Conservation (phyloP, 2,888 invertebrate genomes). For the Ellobium chinense region DNA sequence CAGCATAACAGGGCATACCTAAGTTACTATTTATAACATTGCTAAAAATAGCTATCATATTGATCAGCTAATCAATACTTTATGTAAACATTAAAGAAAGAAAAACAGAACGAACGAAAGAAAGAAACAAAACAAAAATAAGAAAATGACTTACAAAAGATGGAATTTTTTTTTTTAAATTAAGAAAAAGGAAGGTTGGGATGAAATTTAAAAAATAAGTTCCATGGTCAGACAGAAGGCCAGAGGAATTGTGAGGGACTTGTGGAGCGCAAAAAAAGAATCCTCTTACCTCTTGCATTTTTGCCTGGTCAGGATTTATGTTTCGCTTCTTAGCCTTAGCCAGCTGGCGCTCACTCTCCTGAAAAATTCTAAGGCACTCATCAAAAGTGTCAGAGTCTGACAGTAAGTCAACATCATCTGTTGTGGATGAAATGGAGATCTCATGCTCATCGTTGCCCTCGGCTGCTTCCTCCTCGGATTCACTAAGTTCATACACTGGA, state of each 20-base stretch:
- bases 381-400: slow-evolving; percentile 84
- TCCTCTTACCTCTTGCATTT: slow-evolving; percentile 28
- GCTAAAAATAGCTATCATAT: not conserved
- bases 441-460: slow-evolving; percentile 22
- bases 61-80: not conserved
- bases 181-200: no score
- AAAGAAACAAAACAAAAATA: not conserved
- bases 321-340: slow-evolving; percentile 45
- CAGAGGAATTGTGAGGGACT: no score
- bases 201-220: no score
- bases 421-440: not conserved
- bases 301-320: not conserved
- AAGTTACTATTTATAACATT: not conserved
- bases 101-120: not conserved
- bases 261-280: no score
- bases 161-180: no score
- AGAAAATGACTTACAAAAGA: no score
- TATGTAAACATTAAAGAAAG: not conserved
- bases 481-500: slow-evolving; percentile 39
- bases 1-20: not conserved
- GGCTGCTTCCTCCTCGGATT: slow-evolving; percentile 41
- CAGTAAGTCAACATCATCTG: slow-evolving; percentile 48
- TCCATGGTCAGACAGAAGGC: no score
- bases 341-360: slow-evolving; percentile 82
- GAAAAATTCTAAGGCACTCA: slow-evolving; percentile 92